phyloP scores from a whole-genome alignment of 2,888 invertebrate genomes.

The Hydropsyche betteni region DNA sequence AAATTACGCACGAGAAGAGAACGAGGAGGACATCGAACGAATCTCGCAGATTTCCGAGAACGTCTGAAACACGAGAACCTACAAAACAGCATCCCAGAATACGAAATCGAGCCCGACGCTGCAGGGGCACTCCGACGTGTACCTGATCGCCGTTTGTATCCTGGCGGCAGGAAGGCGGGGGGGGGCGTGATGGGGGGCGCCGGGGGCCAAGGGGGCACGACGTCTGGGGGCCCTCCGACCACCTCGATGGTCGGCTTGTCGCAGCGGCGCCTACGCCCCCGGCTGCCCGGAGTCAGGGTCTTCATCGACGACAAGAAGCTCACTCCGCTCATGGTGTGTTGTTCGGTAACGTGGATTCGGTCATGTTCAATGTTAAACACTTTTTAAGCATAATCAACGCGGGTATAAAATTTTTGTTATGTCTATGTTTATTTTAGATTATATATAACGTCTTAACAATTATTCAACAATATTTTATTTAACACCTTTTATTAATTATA shows the following conservation, averaged over 20 bases:
- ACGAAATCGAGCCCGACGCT: too few species aligned
- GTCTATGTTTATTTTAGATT: not conserved
- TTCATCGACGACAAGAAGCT: constrained; percentile 70
- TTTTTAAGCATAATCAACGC: too few species aligned
- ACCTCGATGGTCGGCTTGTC: constrained; percentile 69
- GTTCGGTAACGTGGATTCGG: not conserved
- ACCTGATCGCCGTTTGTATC: constrained; percentile 62
- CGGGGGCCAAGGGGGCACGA: constrained; percentile 68
- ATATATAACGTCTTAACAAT: constrained; percentile 22
- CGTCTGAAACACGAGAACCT: too few species aligned
- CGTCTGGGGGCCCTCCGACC: constrained; percentile 62
- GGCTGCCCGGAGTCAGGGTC: constrained; percentile 69
- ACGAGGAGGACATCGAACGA: too few species aligned
- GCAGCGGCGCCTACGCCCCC: constrained; percentile 69
- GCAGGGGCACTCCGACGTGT: constrained; percentile 32
- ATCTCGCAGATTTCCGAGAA: too few species aligned
- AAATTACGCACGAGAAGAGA: too few species aligned
- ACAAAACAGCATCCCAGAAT: too few species aligned
- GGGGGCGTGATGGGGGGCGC: constrained; percentile 58
- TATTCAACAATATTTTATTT: constrained; percentile 26
- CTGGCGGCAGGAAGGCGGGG: constrained; percentile 61
- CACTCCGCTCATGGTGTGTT: constrained; percentile 65
- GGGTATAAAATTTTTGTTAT: too few species aligned
- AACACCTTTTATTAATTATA: constrained; percentile 16
- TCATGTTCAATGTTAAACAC: too few species aligned